Conservation (phyloP, 2,113 vertebrate genomes). For the Archocentrus centrarchus region DNA sequence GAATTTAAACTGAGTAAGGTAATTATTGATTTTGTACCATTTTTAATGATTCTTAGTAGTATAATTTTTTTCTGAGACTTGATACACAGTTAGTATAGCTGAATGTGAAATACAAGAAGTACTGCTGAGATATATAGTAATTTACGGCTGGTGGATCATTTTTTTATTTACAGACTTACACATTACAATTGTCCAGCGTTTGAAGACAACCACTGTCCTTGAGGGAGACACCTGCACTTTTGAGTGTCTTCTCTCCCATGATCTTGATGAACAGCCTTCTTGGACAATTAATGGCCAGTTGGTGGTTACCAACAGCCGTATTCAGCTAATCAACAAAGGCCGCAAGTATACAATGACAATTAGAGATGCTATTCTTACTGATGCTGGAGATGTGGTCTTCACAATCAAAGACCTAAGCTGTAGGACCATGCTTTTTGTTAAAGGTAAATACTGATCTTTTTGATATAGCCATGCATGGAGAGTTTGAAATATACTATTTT, state of each 20-base stretch:
- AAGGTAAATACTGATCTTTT: constrained; percentile 79
- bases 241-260: constrained; percentile 91
- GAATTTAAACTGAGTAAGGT: neutral
- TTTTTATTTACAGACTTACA: constrained; percentile 83
- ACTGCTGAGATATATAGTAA: neutral
- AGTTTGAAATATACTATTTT: neutral
- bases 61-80: neutral
- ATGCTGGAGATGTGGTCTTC: constrained; percentile 90
- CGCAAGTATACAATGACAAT: constrained; percentile 84
- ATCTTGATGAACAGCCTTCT: constrained; percentile 78
- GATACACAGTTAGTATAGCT: neutral
- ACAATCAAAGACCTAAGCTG: constrained; percentile 86
- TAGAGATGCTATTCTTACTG: constrained; percentile 69
- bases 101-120: neutral
- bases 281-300: constrained; percentile 86
- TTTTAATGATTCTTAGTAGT: neutral
- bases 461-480: neutral
- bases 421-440: constrained; percentile 88
- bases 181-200: constrained; percentile 88
- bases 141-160: neutral
- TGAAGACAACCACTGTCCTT: constrained; percentile 86
- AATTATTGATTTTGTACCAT: neutral
- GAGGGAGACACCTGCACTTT: constrained; percentile 90
- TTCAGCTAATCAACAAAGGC: constrained; percentile 79
- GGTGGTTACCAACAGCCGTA: constrained; percentile 76